Conservation (phyloP, 2,113 vertebrate species). For the Eolophus roseicapilla region DNA sequence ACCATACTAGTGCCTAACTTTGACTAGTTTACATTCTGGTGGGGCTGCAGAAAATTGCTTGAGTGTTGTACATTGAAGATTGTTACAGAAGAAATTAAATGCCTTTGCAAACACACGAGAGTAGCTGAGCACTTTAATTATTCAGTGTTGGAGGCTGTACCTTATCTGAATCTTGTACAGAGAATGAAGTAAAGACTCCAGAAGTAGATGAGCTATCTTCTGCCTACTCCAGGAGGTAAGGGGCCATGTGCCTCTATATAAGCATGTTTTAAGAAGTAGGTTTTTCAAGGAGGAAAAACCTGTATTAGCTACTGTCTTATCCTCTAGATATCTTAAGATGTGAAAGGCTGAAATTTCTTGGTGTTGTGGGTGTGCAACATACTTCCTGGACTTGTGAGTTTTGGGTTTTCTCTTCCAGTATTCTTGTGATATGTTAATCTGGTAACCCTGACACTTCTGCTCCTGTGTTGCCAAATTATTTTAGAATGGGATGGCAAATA, state of each 20-base stretch:
- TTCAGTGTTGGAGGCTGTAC: not conserved
- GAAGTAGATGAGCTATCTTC: not conserved
- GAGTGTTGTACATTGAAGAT: not conserved
- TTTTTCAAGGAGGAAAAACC: not conserved
- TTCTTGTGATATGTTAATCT: not conserved
- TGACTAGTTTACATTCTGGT: not conserved
- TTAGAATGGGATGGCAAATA: not conserved
- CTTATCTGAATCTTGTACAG: not conserved
- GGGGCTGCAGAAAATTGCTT: not conserved
- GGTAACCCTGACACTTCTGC: not conserved
- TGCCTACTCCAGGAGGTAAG: not conserved
- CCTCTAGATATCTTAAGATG: not conserved
- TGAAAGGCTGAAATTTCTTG: not conserved
- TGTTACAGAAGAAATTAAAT: not conserved
- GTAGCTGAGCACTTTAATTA: not conserved
- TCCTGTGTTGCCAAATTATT: not conserved
- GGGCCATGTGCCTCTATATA: not conserved
- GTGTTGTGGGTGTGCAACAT: not conserved
- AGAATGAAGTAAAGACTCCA: not conserved
- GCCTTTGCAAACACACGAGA: not conserved
- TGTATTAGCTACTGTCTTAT: not conserved
- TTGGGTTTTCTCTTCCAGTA: not conserved
- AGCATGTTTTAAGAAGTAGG: not conserved
- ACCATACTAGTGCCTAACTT: not conserved
- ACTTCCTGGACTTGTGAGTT: not conserved